Percentiles rank a stretch among this genome's conserved stretches.
phyloP scores from a whole-genome alignment of 2,113 vertebrate genomes.

The Lipotes vexillifer region DNA sequence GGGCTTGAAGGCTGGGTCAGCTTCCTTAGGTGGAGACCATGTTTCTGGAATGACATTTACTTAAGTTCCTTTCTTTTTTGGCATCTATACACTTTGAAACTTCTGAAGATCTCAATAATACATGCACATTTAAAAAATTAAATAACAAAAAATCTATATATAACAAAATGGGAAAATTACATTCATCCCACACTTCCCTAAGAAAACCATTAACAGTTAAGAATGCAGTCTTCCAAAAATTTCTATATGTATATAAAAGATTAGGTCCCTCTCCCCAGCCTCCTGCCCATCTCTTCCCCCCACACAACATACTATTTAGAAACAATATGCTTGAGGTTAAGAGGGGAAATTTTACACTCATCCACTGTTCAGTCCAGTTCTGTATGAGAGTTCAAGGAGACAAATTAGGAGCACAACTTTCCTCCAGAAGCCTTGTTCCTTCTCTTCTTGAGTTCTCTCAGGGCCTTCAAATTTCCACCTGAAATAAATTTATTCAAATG shows the following conservation, averaged over 20 bases:
- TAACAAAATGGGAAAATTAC: neutral
- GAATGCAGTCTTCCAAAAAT: neutral
- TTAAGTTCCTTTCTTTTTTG: neutral
- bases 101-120: neutral
- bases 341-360: neutral
- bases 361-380: neutral
- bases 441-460: neutral
- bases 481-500: neutral
- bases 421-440: neutral
- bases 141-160: neutral
- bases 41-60: neutral
- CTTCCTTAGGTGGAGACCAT: neutral
- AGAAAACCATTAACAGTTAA: neutral
- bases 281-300: neutral
- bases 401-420: neutral
- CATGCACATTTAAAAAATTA: neutral
- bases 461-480: neutral
- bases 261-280: neutral
- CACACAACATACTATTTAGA: neutral
- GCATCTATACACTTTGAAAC: neutral
- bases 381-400: neutral
- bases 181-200: neutral
- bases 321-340: neutral
- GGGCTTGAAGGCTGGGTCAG: neutral
- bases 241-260: neutral